Conservation (phyloP, 2,888 invertebrate species). For the Harpagoxenus sublaevis region DNA sequence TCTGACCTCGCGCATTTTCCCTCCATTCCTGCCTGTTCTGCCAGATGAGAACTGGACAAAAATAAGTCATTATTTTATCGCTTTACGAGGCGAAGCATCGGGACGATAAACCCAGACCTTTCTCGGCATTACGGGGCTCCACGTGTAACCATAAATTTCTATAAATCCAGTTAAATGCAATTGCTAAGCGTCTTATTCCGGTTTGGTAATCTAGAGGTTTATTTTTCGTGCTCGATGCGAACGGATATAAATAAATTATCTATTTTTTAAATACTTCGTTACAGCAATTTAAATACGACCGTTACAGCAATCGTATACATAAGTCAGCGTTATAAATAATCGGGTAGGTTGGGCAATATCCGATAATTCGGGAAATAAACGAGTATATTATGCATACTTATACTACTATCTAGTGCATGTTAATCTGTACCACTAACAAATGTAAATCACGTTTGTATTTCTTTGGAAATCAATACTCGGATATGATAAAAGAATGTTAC, state of each 20-base stretch:
- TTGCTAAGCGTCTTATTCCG: conserved; percentile 29
- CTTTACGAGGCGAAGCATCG: conserved; percentile 21
- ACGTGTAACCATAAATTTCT: conserved; percentile 44
- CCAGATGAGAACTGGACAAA: conserved; percentile 4
- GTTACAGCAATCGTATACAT: neutral
- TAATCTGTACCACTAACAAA: neutral
- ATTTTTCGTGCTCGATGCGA: neutral
- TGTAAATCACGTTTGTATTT: neutral
- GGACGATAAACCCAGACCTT: conserved; percentile 30
- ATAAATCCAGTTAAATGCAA: conserved; percentile 41
- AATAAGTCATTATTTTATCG: conserved; percentile 37
- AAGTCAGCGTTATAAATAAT: neutral
- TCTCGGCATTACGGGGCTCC: neutral
- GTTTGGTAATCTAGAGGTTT: conserved; percentile 5
- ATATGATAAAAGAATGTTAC: neutral
- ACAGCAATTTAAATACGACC: neutral
- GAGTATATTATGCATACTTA: neutral
- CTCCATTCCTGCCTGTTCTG: neutral
- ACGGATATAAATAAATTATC: neutral
- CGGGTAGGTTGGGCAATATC: neutral
- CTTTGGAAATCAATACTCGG: neutral
- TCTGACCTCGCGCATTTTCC: conserved; percentile 11
- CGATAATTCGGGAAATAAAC: neutral
- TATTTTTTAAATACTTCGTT: conserved; percentile 1
- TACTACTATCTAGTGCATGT: neutral